Percentiles rank a stretch among this genome's conserved stretches.
Evolutionary conservation across 2,797 vertebrate species (phyloP).

Genomic region (Lithobates pipiens): DNA sequence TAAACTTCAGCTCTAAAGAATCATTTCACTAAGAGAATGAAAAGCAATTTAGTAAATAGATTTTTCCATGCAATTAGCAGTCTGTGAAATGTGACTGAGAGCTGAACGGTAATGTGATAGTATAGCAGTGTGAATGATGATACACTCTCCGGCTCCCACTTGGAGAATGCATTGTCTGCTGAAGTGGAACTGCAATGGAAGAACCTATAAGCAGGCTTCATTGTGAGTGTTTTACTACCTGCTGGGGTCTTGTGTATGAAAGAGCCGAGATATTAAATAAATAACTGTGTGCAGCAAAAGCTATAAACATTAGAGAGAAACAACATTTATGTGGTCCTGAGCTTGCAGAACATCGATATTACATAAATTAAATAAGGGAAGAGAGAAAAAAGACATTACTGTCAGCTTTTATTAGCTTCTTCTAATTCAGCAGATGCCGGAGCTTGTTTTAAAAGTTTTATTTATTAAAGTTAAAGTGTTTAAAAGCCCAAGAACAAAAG

Average conservation of each 20-base stretch:
- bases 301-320: not conserved
- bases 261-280: conserved; percentile 17
- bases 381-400: conserved; percentile 5
- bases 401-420: not conserved
- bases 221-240: conserved; percentile 35
- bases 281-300: not conserved
- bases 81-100: not conserved
- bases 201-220: not conserved
- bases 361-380: not conserved
- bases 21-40: no score
- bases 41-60: not conserved
- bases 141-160: not conserved
- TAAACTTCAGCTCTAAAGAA: no score
- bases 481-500: no score
- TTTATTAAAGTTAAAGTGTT: not conserved
- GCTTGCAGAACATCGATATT: conserved; percentile 20
- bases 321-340: not conserved
- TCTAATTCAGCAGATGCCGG: not conserved
- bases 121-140: not conserved
- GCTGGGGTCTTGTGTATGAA: conserved; percentile 18
- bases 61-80: not conserved
- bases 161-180: conserved; percentile 9
- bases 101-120: not conserved
- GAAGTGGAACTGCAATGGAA: conserved; percentile 2
- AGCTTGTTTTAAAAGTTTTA: not conserved